phyloP scores from a whole-genome alignment of 2,113 vertebrate species.

The Pygoscelis adeliae region DNA sequence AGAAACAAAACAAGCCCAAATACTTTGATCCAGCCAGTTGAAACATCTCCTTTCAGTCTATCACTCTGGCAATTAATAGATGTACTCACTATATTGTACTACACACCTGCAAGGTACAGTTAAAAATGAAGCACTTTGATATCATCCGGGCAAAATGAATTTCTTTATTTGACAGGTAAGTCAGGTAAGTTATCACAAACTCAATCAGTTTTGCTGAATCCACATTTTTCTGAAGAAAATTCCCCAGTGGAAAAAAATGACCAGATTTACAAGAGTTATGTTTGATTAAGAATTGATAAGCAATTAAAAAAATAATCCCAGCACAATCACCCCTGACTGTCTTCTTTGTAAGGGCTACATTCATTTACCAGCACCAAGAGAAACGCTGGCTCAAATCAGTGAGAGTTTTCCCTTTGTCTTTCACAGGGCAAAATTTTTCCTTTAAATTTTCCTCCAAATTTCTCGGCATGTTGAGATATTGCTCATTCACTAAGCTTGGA shows the following conservation, averaged over 20 bases:
- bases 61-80: neutral
- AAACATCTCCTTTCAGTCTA: neutral
- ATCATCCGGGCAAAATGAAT: neutral
- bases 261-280: neutral
- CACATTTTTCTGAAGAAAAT: neutral
- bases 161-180: neutral
- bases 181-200: neutral
- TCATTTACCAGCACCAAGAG: neutral
- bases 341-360: neutral
- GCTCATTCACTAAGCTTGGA: neutral
- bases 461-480: neutral
- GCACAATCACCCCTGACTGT: neutral
- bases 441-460: neutral
- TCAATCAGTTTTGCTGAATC: neutral
- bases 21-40: neutral
- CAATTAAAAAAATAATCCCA: neutral
- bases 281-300: neutral
- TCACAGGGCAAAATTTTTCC: neutral
- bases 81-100: neutral
- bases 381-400: neutral
- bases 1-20: neutral
- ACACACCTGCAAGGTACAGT: neutral
- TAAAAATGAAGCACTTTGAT: neutral
- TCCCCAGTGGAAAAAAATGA: neutral
- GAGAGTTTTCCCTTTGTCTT: neutral